A percentile compares a stretch with the other conserved stretches of the same genome.
Evolutionary conservation across 2,797 vertebrate species (phyloP).

Genomic region (Clarias laeviceps): DNA sequence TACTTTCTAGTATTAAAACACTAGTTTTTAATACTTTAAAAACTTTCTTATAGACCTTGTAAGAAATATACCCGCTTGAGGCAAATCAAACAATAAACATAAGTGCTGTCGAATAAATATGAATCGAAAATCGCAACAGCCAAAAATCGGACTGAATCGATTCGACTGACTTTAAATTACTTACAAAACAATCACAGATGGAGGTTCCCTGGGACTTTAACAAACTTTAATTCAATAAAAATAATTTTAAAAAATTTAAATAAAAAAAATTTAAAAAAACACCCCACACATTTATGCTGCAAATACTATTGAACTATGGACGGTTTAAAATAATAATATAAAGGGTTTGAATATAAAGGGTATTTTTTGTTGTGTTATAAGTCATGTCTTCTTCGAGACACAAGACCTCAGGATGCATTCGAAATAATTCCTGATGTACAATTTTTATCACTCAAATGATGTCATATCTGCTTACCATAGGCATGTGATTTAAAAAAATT

Average conservation of each 20-base stretch:
- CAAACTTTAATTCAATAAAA: neutral
- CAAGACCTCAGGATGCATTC: neutral
- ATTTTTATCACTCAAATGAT: neutral
- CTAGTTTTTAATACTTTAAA: no score
- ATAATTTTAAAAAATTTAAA: neutral
- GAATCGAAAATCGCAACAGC: no score
- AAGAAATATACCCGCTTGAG: no score
- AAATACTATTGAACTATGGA: neutral
- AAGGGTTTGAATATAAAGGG: neutral
- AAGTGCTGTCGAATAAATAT: no score
- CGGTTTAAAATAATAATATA: no score
- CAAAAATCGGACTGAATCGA: no score
- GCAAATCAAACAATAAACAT: no score
- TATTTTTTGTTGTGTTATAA: neutral
- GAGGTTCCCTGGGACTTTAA: slow-evolving; percentile 6
- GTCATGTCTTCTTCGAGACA: neutral
- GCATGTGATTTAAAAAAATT: neutral
- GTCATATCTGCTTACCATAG: neutral
- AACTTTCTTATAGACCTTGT: no score
- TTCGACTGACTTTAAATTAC: neutral
- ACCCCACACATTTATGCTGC: neutral
- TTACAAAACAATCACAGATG: neutral
- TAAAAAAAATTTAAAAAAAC: neutral
- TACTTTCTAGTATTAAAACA: no score
- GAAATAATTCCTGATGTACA: neutral